Conservation (phyloP, 2,113 vertebrate species). For the Poeciliopsis occidentalis region DNA sequence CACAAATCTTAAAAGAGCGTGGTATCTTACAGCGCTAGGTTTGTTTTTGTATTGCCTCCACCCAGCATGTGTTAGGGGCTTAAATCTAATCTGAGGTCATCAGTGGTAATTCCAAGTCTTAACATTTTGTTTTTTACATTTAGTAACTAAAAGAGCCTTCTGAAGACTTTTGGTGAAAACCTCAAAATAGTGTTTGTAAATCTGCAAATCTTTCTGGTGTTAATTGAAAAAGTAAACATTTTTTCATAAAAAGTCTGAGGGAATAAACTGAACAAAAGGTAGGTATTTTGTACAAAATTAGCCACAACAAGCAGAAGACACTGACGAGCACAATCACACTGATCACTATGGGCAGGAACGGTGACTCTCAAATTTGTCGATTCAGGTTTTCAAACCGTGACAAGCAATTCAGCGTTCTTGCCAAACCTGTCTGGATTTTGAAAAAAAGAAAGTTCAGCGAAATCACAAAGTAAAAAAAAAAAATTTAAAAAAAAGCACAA, state of each 20-base stretch:
- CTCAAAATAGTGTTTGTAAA: too few relatives aligned
- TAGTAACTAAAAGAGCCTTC: neutral
- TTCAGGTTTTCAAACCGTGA: slow-evolving; percentile 47
- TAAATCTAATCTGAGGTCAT: neutral
- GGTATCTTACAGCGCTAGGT: slow-evolving; percentile 71
- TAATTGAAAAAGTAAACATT: neutral
- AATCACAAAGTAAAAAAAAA: slow-evolving; percentile 53
- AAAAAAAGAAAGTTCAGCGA: slow-evolving; percentile 11
- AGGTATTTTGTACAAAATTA: slow-evolving; percentile 27
- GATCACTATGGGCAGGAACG: slow-evolving; percentile 24
- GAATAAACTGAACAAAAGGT: slow-evolving; percentile 4
- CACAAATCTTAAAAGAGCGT: slow-evolving; percentile 40
- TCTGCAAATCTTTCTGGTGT: neutral
- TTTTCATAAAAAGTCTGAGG: neutral
- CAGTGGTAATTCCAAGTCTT: too few relatives aligned
- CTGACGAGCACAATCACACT: slow-evolving; percentile 28
- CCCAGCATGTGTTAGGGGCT: slow-evolving; percentile 30
- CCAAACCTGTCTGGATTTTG: slow-evolving; percentile 27
- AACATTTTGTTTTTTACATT: too few relatives aligned
- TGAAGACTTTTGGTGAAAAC: neutral
- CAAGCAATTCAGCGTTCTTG: slow-evolving; percentile 44
- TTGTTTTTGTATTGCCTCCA: slow-evolving; percentile 33
- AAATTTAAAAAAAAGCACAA: slow-evolving; percentile 68
- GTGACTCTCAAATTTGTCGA: slow-evolving; percentile 48
- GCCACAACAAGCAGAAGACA: slow-evolving; percentile 44